These are phyloP conservation scores for Xenus cinereus DNA, from an alignment of 2,113 vertebrate species.

Conservation along the genomic window DNA sequence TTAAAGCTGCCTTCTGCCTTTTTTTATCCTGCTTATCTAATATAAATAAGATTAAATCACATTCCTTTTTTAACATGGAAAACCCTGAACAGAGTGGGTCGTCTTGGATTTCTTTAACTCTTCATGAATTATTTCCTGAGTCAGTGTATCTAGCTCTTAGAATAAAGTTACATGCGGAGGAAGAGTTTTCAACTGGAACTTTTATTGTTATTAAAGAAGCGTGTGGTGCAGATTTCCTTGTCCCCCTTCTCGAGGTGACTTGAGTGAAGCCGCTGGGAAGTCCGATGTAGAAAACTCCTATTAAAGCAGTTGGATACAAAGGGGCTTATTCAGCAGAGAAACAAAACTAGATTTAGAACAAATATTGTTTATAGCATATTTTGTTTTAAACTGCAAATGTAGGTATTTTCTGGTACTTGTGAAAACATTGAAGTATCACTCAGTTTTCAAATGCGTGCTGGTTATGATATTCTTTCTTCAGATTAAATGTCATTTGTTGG, in stretches of 20 bases:
- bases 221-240: background rate
- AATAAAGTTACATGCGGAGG: background rate
- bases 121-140: background rate
- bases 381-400: background rate
- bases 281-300: background rate
- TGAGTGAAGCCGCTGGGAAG: background rate
- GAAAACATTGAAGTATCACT: background rate
- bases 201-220: background rate
- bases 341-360: background rate
- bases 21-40: background rate
- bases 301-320: background rate
- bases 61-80: background rate
- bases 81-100: background rate
- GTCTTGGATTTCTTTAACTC: background rate
- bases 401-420: background rate
- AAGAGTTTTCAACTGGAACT: background rate
- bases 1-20: background rate
- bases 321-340: background rate
- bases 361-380: background rate
- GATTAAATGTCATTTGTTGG: background rate
- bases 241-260: rapidly evolving
- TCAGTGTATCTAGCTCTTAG: background rate
- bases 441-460: background rate
- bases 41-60: background rate
- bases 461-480: background rate